phyloP scores from a whole-genome alignment of 2,797 vertebrate species.

The Clamator glandarius region DNA sequence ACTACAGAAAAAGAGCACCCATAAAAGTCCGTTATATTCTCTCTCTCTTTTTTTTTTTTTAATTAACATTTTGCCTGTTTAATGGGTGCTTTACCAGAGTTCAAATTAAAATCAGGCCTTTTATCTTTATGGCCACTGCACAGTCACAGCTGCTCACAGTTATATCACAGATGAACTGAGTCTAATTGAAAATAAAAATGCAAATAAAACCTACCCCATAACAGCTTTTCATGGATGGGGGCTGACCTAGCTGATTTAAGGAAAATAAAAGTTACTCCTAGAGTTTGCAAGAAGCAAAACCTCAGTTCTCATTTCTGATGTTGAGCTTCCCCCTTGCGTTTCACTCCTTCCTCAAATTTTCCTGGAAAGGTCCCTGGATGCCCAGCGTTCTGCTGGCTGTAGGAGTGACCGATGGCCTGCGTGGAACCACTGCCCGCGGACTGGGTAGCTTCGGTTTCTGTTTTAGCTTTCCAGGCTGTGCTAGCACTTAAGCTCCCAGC shows the following conservation, averaged over 20 bases:
- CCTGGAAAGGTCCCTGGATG: not conserved
- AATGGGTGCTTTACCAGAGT: constrained; percentile 81
- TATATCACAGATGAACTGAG: constrained; percentile 79
- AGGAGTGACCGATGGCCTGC: no score
- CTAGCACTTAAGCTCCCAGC: not conserved
- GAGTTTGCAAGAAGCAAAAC: constrained; percentile 6
- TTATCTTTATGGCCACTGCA: constrained; percentile 80
- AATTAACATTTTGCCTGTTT: constrained; percentile 83
- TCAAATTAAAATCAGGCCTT: constrained; percentile 83
- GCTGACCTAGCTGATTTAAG: constrained; percentile 25
- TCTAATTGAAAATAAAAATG: constrained; percentile 84
- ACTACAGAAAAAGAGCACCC: constrained; percentile 71
- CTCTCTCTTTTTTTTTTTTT: constrained; percentile 64
- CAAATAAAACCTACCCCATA: constrained; percentile 78
- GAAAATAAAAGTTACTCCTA: constrained; percentile 56
- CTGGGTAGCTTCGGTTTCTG: no score
- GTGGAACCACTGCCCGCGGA: no score
- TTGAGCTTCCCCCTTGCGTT: constrained; percentile 31
- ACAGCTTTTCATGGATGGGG: constrained; percentile 63
- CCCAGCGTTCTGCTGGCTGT: no score
- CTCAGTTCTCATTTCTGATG: not conserved
- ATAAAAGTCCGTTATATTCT: constrained; percentile 79
- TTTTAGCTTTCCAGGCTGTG: not conserved
- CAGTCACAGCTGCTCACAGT: constrained; percentile 79
- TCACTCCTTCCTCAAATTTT: not conserved